phyloP scores from a whole-genome alignment of 2,797 vertebrate species.

The Chanos chanos region DNA sequence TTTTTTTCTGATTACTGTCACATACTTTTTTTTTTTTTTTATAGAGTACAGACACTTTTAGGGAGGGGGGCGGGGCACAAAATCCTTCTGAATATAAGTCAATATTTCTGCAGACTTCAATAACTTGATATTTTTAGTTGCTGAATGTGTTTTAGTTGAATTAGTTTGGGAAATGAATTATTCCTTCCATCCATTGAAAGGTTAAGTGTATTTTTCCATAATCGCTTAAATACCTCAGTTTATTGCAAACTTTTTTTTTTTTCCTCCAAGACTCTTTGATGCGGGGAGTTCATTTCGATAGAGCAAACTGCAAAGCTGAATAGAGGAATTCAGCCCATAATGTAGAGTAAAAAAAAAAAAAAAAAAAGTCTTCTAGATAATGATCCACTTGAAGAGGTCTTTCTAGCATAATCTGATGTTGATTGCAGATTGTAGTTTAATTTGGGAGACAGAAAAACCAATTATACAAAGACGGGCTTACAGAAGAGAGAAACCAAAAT shows the following conservation, averaged over 20 bases:
- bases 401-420: constrained; percentile 69
- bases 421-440: constrained; percentile 67
- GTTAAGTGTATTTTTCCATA: constrained; percentile 19
- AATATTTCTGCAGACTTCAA: background rate
- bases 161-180: constrained; percentile 28
- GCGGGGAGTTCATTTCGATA: constrained; percentile 72
- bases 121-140: background rate
- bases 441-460: constrained; percentile 49
- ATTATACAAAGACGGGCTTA: constrained; percentile 44
- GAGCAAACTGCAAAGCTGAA: constrained; percentile 51
- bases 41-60: too few relatives aligned
- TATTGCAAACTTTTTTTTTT: constrained; percentile 27
- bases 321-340: constrained; percentile 66
- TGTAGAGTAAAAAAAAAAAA: too few relatives aligned
- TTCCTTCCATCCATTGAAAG: constrained; percentile 19
- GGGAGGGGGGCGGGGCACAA: too few relatives aligned
- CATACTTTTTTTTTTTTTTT: too few relatives aligned
- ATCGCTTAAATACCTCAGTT: constrained; percentile 48
- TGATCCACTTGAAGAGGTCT: constrained; percentile 70
- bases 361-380: constrained; percentile 69
- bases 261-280: constrained; percentile 69
- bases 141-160: background rate
- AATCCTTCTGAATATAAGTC: too few relatives aligned
- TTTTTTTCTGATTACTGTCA: too few relatives aligned
- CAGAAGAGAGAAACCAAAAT: constrained; percentile 35